These are phyloP conservation scores for Xenentodon cancila DNA, from an alignment of 2,797 vertebrate genomes.

Conservation along the genomic window DNA sequence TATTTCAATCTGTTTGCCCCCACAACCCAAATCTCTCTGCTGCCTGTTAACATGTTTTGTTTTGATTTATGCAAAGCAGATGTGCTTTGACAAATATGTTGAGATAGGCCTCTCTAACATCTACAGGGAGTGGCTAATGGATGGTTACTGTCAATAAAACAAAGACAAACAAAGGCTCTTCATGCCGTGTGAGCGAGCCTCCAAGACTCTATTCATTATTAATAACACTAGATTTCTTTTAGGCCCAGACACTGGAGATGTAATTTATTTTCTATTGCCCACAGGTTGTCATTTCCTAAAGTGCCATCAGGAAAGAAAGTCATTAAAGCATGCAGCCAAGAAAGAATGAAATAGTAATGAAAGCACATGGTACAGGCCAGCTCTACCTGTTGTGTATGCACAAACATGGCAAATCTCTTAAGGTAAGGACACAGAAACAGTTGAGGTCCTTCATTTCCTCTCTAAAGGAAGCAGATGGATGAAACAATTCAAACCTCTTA, in stretches of 20 bases:
- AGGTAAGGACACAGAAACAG: slow-evolving; percentile 50
- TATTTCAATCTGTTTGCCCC: not conserved
- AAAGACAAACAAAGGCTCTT: slow-evolving; percentile 41
- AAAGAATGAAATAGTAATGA: slow-evolving; percentile 67
- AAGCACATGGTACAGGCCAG: slow-evolving; percentile 21
- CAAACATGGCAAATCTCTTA: slow-evolving; percentile 29
- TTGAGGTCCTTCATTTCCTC: slow-evolving; percentile 33
- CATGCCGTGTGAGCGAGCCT: slow-evolving; percentile 41
- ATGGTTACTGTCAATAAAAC: slow-evolving; percentile 53
- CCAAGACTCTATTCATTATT: slow-evolving; percentile 73
- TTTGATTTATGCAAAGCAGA: slow-evolving; percentile 24
- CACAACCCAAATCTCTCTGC: slow-evolving; percentile 4
- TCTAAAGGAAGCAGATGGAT: slow-evolving; percentile 50
- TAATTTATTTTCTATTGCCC: slow-evolving; percentile 78
- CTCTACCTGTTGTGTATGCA: slow-evolving; percentile 4
- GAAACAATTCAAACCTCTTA: slow-evolving; percentile 40
- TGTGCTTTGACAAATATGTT: slow-evolving; percentile 30
- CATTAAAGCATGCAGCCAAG: slow-evolving; percentile 64
- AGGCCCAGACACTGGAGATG: slow-evolving; percentile 68
- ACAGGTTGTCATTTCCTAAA: slow-evolving; percentile 78
- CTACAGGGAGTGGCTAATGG: slow-evolving; percentile 25
- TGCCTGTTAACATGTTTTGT: slow-evolving; percentile 33
- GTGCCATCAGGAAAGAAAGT: slow-evolving; percentile 78
- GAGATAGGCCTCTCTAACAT: slow-evolving; percentile 11
- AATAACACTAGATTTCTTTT: slow-evolving; percentile 73